Evolutionary conservation across 2,113 vertebrate species (phyloP), one percentile per base, ranked within the genome.

Genomic region (Anoura caudifer): DNA sequence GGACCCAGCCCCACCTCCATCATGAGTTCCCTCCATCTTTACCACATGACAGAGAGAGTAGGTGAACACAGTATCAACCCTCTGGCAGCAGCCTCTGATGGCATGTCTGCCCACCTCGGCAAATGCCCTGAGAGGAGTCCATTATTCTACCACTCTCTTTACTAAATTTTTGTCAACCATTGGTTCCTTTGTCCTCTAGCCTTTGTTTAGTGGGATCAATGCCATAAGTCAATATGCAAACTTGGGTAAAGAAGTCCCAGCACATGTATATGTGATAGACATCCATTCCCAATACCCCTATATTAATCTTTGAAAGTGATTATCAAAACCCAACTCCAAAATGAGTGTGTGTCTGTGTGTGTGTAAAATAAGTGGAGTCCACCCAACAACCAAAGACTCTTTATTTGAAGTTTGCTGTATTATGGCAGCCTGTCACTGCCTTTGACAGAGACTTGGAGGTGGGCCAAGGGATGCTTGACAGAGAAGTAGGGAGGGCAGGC

Each of bases 61-160:
- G 28, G 72, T 7, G 1, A 36, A 10, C 13, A n/a, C 6, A 11
- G 16, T 1, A 0, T 14, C 9, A 65, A 8, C n/a, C 28, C 41
- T 16, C 2, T 8, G 28, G n/a, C 31, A 31, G 22, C 0, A 0
- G n/a, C 45, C 26, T 28, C 65, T 65, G 67, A 19, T 5, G 8
- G 28, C 4, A 16, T 1, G 5, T 17, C 17, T 28, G 1, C 16
- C 16, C 31, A 3, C 4, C 1, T 65, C 61, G 22, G 28, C 13
- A 3, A 3, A 15, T 12, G 8, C 26, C 24, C 0, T 1, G 3
- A 9, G 12, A 52, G 12, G 26, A 41, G 36, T 7, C 3, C 6
- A 11, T 15, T 11, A 28, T 7, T 5, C 31, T 5, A 2, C 22
- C 0, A 1, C 16, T 19, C 22, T 24, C 47, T 38, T 72, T 28